Evolutionary conservation across 2,797 vertebrate genomes (phyloP).

Genomic region (Enteromius radiatus): DNA sequence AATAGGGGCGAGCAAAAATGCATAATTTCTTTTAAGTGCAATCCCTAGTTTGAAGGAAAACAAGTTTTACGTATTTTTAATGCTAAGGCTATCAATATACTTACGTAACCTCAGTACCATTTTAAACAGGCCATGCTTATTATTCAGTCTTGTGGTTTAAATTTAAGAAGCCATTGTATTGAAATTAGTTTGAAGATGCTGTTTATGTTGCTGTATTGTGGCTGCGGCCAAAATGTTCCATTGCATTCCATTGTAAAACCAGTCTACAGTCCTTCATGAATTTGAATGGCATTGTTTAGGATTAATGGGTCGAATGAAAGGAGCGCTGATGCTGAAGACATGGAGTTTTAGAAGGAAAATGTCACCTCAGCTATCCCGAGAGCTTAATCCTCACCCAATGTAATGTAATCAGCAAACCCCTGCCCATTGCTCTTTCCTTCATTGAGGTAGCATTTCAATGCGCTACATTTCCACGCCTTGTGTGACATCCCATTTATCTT

Average conservation of each 20-base stretch:
- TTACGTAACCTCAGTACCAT: background rate
- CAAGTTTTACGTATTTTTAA: background rate
- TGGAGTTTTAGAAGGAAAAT: constrained; percentile 14
- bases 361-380: constrained; percentile 36
- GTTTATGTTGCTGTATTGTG: background rate
- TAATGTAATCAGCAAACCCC: constrained; percentile 40
- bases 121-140: background rate
- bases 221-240: background rate
- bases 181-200: background rate
- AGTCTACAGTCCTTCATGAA: background rate
- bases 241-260: background rate
- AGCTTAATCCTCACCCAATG: constrained; percentile 25
- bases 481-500: constrained; percentile 34
- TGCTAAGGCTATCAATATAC: background rate
- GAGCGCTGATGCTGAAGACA: constrained; percentile 9
- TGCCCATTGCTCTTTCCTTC: constrained; percentile 26
- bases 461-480: background rate
- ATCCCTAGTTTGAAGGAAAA: too few species aligned
- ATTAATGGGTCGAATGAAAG: constrained; percentile 2
- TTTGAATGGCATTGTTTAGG: background rate
- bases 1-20: too few species aligned
- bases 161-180: background rate
- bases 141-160: background rate
- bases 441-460: constrained; percentile 42
- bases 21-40: too few species aligned